Evolutionary conservation across 2,113 vertebrate genomes (phyloP).

Genomic region (Hystrix cristata): DNA sequence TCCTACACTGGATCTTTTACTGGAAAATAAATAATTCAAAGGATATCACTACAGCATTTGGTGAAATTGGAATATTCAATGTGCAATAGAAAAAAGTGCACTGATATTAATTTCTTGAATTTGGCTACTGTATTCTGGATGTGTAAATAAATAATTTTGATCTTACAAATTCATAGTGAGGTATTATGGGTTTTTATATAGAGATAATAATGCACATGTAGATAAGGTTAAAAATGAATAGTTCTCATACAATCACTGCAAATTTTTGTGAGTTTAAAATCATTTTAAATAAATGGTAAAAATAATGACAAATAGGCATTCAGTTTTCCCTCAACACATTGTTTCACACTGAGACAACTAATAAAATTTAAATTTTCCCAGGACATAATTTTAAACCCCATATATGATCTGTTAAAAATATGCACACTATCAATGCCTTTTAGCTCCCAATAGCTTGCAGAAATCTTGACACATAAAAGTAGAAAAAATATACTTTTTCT

Average conservation of each 20-base stretch:
- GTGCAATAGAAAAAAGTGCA: not conserved
- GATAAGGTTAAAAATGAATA: not conserved
- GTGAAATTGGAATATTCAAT: not conserved
- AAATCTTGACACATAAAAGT: slow-evolving; percentile 63
- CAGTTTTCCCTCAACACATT: not conserved
- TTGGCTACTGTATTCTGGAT: not conserved
- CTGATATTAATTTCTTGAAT: not conserved
- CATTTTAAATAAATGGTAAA: not conserved
- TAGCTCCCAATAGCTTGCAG: slow-evolving; percentile 27
- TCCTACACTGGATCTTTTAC: not conserved
- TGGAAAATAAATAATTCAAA: slow-evolving; percentile 41
- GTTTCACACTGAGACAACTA: not conserved
- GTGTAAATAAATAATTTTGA: not conserved
- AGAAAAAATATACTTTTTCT: slow-evolving; percentile 46
- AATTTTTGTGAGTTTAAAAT: slow-evolving; percentile 6
- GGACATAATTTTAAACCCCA: not conserved
- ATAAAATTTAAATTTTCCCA: not conserved
- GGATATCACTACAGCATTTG: not conserved
- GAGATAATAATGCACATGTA: not conserved
- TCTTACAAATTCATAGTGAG: not conserved
- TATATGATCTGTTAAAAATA: slow-evolving; percentile 53
- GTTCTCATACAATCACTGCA: not conserved
- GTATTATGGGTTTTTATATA: not conserved
- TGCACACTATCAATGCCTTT: slow-evolving; percentile 37
- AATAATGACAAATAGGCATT: slow-evolving; percentile 27